Evolutionary conservation across 2,113 vertebrate genomes (phyloP).

Genomic region (Parotia lawesii): DNA sequence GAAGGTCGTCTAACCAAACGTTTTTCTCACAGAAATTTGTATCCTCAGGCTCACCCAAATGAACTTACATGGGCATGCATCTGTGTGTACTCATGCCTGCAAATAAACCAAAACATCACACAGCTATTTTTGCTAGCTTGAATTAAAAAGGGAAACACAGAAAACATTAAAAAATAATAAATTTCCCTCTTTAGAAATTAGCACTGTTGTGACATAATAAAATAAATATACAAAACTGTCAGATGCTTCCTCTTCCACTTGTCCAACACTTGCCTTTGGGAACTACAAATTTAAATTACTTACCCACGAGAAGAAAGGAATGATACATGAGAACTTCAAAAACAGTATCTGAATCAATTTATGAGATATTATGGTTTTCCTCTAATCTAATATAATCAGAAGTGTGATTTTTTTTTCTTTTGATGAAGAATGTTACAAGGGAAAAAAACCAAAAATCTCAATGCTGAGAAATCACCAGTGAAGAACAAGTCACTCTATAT

Average conservation of each 20-base stretch:
- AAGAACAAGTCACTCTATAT: constrained; percentile 46
- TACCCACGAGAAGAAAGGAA: neutral
- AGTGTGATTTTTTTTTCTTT: neutral
- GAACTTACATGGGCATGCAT: neutral
- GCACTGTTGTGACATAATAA: neutral
- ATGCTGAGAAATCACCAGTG: neutral
- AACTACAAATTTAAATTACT: neutral
- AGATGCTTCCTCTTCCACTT: neutral
- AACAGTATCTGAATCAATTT: neutral
- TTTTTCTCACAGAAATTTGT: neutral
- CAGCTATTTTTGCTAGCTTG: neutral
- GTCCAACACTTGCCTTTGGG: neutral
- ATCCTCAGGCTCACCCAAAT: neutral
- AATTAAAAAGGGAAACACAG: neutral
- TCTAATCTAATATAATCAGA: constrained; percentile 2
- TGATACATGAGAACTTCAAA: neutral
- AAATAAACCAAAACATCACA: neutral
- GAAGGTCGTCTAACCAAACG: neutral
- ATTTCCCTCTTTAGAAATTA: neutral
- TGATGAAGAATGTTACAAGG: neutral
- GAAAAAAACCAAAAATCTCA: neutral
- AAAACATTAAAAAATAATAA: neutral
- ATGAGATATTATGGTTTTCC: neutral
- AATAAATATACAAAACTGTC: neutral
- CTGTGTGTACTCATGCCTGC: neutral